Conservation (phyloP, 2,797 vertebrate species). For the Valencia hispanica region DNA sequence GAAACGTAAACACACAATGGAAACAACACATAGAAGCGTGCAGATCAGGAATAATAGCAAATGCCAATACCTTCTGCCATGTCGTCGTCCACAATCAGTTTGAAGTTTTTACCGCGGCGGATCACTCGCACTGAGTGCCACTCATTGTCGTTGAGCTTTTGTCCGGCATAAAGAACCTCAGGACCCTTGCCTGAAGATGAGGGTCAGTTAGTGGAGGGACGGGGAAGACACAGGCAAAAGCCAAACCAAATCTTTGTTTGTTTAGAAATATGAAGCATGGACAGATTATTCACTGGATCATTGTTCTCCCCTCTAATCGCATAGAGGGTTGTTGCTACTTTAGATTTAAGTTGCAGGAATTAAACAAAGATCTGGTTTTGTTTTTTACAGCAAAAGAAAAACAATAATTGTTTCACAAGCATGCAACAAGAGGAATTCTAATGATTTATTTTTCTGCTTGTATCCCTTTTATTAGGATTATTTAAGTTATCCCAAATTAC, state of each 20-base stretch:
- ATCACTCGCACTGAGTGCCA: constrained; percentile 96
- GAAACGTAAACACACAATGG: not conserved
- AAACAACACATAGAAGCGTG: not conserved
- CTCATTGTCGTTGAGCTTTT: constrained; percentile 97
- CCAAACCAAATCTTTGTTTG: constrained; percentile 60
- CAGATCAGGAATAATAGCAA: not conserved
- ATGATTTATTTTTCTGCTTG: not conserved
- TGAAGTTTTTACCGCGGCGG: constrained; percentile 93
- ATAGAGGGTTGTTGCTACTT: not conserved
- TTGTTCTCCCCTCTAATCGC: too few species aligned
- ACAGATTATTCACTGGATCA: not conserved
- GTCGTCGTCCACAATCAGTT: constrained; percentile 93
- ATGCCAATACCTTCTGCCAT: constrained; percentile 88
- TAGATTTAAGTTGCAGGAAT: too few species aligned
- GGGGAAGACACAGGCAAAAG: constrained; percentile 34
- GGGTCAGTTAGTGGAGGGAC: constrained; percentile 70
- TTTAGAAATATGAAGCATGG: not conserved
- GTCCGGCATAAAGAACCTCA: constrained; percentile 94
- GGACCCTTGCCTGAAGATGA: constrained; percentile 94
- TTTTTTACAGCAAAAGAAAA: constrained; percentile 45
- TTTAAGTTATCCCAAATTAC: not conserved
- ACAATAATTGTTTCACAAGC: constrained; percentile 47
- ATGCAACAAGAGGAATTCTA: constrained; percentile 6
- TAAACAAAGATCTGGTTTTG: constrained; percentile 60
- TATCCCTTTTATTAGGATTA: not conserved